Conservation (phyloP, 2,797 vertebrate species). For the Argya squamiceps region DNA sequence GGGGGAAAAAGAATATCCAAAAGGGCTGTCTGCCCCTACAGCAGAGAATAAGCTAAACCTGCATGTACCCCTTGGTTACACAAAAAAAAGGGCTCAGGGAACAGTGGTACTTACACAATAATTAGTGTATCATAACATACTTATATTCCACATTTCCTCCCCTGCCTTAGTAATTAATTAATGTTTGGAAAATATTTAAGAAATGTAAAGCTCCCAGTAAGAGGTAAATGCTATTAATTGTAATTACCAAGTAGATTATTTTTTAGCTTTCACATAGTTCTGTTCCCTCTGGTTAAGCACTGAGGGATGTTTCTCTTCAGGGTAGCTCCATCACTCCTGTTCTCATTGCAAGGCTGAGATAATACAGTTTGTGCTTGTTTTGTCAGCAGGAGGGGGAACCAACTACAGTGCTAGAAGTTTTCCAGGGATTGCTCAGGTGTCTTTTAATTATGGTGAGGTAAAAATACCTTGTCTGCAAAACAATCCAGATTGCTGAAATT, state of each 20-base stretch:
- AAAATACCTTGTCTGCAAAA: neutral
- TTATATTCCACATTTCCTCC: neutral
- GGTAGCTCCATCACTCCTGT: neutral
- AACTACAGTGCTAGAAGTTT: neutral
- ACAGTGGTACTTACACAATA: neutral
- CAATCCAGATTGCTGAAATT: neutral
- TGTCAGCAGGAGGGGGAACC: neutral
- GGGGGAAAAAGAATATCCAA: neutral
- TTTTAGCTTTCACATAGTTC: neutral
- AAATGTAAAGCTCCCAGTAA: constrained; percentile 17
- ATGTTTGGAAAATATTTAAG: constrained; percentile 16
- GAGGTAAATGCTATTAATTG: constrained; percentile 14
- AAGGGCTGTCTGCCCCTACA: neutral
- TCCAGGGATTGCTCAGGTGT: neutral
- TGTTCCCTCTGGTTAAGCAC: neutral
- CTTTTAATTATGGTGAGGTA: neutral
- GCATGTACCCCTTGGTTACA: accelerated
- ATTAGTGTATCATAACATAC: neutral
- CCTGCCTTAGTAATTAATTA: neutral
- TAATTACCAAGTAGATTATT: constrained; percentile 13
- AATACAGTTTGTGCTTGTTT: neutral
- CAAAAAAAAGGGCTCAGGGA: neutral
- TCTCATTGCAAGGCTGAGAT: neutral
- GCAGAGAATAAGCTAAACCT: neutral
- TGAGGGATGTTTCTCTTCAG: neutral